Percentiles rank a stretch among this genome's conserved stretches.
Evolutionary conservation across 2,888 invertebrate genomes (phyloP).

Genomic region (Tortricodes alternella): DNA sequence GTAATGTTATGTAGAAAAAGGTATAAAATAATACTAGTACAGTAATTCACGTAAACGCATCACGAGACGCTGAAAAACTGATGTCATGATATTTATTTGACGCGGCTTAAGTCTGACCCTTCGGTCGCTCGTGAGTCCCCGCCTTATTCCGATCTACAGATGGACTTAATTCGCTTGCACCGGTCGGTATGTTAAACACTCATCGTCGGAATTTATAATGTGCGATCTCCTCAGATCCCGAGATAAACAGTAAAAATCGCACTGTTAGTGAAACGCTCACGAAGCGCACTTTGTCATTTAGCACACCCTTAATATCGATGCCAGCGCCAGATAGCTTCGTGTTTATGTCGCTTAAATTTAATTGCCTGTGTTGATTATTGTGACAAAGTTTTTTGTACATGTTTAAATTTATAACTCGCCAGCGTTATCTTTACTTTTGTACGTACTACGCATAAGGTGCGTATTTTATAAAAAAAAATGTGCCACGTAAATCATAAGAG

Average conservation of each 20-base stretch:
- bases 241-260: constrained; percentile 74
- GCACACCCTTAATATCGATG: constrained; percentile 78
- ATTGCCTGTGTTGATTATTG: constrained; percentile 75
- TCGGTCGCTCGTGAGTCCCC: constrained; percentile 49
- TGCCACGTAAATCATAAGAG: constrained; percentile 37
- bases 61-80: neutral
- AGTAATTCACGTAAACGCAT: neutral
- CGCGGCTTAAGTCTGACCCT: constrained; percentile 36
- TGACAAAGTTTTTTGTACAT: constrained; percentile 70
- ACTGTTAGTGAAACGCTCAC: constrained; percentile 70
- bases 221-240: constrained; percentile 60
- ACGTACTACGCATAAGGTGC: constrained; percentile 32
- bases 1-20: too few species aligned
- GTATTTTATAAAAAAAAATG: constrained; percentile 44
- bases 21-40: too few species aligned
- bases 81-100: constrained; percentile 49
- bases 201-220: constrained; percentile 64
- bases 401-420: constrained; percentile 64
- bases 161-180: constrained; percentile 55
- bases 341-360: constrained; percentile 80
- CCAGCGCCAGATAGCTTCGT: constrained; percentile 70
- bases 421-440: constrained; percentile 42
- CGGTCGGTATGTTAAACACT: constrained; percentile 57
- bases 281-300: constrained; percentile 77
- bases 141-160: constrained; percentile 54